Evolutionary conservation across 2,113 vertebrate genomes (phyloP).

Genomic region (Salvator merianae): DNA sequence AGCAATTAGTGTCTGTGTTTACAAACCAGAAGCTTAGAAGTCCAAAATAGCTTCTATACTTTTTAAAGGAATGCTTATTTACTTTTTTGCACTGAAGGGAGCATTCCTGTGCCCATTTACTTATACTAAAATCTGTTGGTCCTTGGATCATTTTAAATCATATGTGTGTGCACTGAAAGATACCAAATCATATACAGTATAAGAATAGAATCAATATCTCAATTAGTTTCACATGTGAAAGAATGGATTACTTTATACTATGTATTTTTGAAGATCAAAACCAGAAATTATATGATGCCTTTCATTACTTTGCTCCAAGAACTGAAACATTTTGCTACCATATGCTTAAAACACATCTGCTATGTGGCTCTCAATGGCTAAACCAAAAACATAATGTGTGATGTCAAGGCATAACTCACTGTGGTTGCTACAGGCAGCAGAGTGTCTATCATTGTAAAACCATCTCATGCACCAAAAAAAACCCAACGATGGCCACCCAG

Average conservation of each 20-base stretch:
- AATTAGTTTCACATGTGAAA: slow-evolving; percentile 12
- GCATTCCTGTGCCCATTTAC: not conserved
- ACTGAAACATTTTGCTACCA: slow-evolving; percentile 63
- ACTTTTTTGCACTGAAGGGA: slow-evolving; percentile 10
- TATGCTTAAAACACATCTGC: slow-evolving; percentile 46
- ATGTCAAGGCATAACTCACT: slow-evolving; percentile 57
- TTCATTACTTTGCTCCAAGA: slow-evolving; percentile 25
- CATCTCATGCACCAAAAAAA: slow-evolving; percentile 64
- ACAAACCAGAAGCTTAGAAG: not conserved
- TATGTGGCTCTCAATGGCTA: slow-evolving; percentile 64
- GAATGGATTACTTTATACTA: slow-evolving; percentile 11
- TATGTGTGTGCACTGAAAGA: not conserved
- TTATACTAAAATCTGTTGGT: not conserved
- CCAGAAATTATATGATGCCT: slow-evolving; percentile 31
- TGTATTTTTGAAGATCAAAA: slow-evolving; percentile 7
- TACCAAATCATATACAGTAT: not conserved
- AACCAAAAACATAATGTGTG: slow-evolving; percentile 39
- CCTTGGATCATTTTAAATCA: not conserved
- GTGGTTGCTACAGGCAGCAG: slow-evolving; percentile 61
- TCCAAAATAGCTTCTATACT: not conserved
- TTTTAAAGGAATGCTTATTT: slow-evolving; percentile 17
- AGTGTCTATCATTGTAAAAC: slow-evolving; percentile 61
- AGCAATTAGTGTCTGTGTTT: slow-evolving; percentile 28
- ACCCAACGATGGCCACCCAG: slow-evolving; percentile 14
- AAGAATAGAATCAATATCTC: not conserved